phyloP scores from a whole-genome alignment of 2,113 vertebrate species.

The Solea senegalensis region DNA sequence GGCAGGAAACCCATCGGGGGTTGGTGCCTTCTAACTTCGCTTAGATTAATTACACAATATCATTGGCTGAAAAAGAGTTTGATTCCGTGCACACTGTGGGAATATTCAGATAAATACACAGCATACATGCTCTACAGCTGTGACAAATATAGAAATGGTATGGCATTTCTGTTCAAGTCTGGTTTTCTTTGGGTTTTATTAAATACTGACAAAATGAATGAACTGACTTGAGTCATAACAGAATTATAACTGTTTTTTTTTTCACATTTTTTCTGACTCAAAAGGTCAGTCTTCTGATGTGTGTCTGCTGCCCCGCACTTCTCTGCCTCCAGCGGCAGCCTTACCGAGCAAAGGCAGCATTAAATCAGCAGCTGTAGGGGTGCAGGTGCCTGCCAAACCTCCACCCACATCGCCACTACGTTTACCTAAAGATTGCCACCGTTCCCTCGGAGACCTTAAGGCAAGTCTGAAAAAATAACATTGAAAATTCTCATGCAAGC shows the following conservation, averaged over 20 bases:
- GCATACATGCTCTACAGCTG: too few species aligned
- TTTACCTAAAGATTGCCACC: slow-evolving; percentile 84
- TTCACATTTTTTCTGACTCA: slow-evolving; percentile 6
- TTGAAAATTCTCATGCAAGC: background rate
- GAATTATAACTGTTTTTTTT: background rate
- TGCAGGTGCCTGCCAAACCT: slow-evolving; percentile 78
- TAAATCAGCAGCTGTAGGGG: slow-evolving; percentile 57
- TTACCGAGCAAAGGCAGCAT: slow-evolving; percentile 77
- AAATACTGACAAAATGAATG: background rate
- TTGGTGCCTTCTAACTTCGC: too few species aligned
- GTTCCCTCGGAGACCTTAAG: slow-evolving; percentile 94
- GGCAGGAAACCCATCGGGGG: too few species aligned
- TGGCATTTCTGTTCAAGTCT: background rate
- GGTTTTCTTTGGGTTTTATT: background rate
- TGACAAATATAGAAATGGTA: background rate
- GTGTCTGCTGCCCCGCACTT: slow-evolving; percentile 77
- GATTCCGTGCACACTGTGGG: background rate
- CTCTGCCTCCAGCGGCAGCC: slow-evolving; percentile 61
- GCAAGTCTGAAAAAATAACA: slow-evolving; percentile 45
- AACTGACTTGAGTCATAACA: too few species aligned
- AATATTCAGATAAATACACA: background rate
- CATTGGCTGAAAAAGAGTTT: too few species aligned
- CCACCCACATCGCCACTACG: slow-evolving; percentile 74
- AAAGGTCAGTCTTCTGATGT: slow-evolving; percentile 87
- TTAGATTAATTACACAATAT: too few species aligned